phyloP scores from a whole-genome alignment of 2,113 vertebrate genomes.

The Daubentonia madagascariensis region DNA sequence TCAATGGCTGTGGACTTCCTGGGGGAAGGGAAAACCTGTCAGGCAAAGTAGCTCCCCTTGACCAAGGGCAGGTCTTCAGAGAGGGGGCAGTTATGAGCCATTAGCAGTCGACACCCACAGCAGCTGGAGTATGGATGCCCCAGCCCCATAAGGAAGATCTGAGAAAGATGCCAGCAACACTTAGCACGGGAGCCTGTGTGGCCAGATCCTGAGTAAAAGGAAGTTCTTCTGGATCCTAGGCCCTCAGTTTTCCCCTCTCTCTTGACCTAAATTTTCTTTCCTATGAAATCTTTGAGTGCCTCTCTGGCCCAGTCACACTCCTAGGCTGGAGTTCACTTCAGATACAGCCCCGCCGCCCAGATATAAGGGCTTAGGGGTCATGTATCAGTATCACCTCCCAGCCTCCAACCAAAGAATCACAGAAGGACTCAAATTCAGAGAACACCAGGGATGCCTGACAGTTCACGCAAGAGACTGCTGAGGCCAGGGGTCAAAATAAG shows the following conservation, averaged over 20 bases:
- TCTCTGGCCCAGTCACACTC: neutral
- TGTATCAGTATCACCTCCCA: neutral
- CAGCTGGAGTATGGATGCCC: neutral
- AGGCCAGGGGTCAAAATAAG: neutral
- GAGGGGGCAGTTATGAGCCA: neutral
- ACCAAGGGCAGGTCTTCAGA: neutral
- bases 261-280: too few species aligned
- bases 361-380: neutral
- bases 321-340: neutral
- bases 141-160: too few species aligned
- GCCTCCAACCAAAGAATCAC: neutral
- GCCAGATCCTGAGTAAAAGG: neutral
- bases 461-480: neutral
- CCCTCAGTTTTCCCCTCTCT: neutral
- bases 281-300: neutral
- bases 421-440: neutral
- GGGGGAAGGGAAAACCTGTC: neutral
- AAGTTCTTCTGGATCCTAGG: neutral
- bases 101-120: neutral
- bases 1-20: neutral
- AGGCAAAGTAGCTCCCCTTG: neutral
- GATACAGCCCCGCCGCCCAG: neutral
- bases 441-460: too few species aligned
- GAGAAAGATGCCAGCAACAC: neutral
- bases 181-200: too few species aligned